These are phyloP conservation scores for Plutomurus gul DNA, from an alignment of 1,140 invertebrate genomes.

Conservation along the genomic window DNA sequence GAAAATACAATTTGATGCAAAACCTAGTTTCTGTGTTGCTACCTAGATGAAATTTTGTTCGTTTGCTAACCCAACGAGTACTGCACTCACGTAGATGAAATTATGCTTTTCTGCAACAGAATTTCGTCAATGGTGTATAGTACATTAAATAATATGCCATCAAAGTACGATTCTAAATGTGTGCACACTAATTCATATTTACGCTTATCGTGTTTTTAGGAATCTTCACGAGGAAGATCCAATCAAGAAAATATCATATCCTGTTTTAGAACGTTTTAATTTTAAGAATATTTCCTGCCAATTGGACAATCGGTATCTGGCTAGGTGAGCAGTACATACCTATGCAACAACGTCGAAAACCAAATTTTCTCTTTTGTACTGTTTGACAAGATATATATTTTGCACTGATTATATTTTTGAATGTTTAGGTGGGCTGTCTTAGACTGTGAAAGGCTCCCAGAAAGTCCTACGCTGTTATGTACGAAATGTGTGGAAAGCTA, in stretches of 20 bases:
- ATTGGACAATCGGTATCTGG: slow-evolving; percentile 54
- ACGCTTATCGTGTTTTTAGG: no score
- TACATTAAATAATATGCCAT: no score
- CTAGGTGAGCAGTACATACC: no score
- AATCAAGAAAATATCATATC: background rate
- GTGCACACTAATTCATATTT: background rate
- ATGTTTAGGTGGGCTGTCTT: background rate
- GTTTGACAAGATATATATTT: no score
- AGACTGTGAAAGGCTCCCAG: background rate
- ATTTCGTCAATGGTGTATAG: background rate
- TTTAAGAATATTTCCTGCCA: slow-evolving; percentile 24
- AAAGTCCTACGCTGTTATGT: background rate
- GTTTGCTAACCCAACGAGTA: no score
- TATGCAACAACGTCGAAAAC: no score
- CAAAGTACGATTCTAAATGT: no score
- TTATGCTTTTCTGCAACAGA: no score
- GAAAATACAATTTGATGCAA: slow-evolving; percentile 62
- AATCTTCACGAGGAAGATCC: background rate
- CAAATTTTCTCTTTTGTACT: no score
- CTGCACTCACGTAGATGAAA: no score
- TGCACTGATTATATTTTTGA: no score
- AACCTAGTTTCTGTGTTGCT: background rate
- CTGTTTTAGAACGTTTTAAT: background rate
- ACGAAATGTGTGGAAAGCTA: background rate
- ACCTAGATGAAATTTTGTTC: no score